Percentiles rank a stretch among this genome's conserved stretches.
These are phyloP conservation scores for Tetanocera ferruginea DNA, from an alignment of 2,888 invertebrate species.

Conservation along the genomic window DNA sequence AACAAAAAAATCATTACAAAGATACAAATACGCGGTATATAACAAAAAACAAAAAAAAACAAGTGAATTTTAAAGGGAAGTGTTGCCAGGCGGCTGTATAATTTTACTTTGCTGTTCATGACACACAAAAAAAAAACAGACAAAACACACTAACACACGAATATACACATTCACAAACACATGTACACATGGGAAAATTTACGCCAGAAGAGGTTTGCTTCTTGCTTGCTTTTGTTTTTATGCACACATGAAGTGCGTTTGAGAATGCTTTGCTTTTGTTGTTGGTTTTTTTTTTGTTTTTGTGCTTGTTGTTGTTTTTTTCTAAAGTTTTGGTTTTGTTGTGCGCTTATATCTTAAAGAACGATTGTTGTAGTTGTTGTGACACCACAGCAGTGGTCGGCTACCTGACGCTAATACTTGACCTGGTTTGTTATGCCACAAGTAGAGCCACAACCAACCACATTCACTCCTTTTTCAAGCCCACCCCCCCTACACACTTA, in stretches of 20 bases:
- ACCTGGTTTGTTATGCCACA: constrained; percentile 23
- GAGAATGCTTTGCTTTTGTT: not conserved
- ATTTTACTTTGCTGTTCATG: no score
- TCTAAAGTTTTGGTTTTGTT: not conserved
- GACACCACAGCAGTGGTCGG: constrained; percentile 30
- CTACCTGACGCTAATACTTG: constrained; percentile 39
- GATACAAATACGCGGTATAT: no score
- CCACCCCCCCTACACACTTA: constrained; percentile 10
- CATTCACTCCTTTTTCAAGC: not conserved
- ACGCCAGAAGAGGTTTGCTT: not conserved
- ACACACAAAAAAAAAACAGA: no score
- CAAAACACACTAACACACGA: not conserved
- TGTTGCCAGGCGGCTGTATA: no score
- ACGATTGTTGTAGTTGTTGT: constrained; percentile 10
- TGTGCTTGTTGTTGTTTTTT: no score
- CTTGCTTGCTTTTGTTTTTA: not conserved
- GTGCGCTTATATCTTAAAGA: not conserved
- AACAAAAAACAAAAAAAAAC: no score
- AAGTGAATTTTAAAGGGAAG: no score
- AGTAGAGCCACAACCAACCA: not conserved
- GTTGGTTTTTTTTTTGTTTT: not conserved
- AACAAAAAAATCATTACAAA: no score
- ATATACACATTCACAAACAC: not conserved
- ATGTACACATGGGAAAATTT: not conserved
- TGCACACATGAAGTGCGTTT: not conserved